Conservation (phyloP, 2,113 vertebrate genomes). For the Lasiurus borealis region DNA sequence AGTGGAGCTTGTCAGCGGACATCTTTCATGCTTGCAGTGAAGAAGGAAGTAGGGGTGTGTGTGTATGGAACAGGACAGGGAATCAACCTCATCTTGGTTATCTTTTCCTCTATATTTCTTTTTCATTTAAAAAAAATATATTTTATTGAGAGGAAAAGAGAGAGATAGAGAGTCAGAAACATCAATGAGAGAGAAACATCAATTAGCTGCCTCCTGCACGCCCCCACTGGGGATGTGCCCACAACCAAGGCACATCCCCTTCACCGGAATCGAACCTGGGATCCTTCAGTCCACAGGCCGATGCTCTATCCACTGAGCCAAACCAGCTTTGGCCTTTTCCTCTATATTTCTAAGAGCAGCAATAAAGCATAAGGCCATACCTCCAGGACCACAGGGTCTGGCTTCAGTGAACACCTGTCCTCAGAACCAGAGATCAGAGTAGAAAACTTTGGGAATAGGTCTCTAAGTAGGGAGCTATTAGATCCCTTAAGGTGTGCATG, state of each 20-base stretch:
- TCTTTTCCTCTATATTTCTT: not conserved
- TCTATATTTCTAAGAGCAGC: not conserved
- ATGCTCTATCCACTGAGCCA: too few species aligned
- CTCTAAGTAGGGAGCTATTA: not conserved
- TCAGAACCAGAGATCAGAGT: not conserved
- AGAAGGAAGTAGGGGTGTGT: not conserved
- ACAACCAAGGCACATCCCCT: too few species aligned
- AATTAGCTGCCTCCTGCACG: too few species aligned
- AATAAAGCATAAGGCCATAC: not conserved
- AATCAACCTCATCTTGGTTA: not conserved
- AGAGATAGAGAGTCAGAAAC: too few species aligned
- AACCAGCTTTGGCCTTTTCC: not conserved
- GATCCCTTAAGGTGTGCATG: not conserved
- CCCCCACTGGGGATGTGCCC: too few species aligned
- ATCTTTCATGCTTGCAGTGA: not conserved
- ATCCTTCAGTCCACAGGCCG: too few species aligned
- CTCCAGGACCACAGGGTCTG: not conserved
- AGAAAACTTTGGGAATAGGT: not conserved
- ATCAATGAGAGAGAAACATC: too few species aligned
- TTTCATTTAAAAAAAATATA: too few species aligned
- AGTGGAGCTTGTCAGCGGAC: not conserved
- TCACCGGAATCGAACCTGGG: too few species aligned
- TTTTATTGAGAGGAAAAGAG: too few species aligned
- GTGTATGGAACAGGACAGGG: accelerated
- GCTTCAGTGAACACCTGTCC: not conserved